Conservation (phyloP, 2,113 vertebrate genomes). For the Pyrgilauda ruficollis region DNA sequence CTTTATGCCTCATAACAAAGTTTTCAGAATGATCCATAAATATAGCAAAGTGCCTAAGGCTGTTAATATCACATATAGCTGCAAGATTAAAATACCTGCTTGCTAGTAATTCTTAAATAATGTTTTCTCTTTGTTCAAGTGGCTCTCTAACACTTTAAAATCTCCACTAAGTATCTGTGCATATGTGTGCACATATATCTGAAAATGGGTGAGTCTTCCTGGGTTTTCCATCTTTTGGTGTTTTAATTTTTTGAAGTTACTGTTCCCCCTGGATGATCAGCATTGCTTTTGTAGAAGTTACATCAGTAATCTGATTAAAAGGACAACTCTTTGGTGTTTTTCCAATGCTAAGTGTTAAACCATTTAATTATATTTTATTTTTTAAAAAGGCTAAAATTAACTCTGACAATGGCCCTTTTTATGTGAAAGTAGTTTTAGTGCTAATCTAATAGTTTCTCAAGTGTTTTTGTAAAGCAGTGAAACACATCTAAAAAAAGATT, state of each 20-base stretch:
- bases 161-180: background rate
- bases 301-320: background rate
- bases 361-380: background rate
- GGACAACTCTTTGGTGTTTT: background rate
- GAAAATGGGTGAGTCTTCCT: background rate
- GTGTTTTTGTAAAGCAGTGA: background rate
- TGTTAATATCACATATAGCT: background rate
- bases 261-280: background rate
- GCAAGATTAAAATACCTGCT: background rate
- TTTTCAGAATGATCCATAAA: background rate
- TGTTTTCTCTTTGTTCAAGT: background rate
- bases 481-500: background rate
- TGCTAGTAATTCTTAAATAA: background rate
- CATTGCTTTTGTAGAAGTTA: background rate
- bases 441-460: background rate
- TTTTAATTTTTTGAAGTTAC: background rate
- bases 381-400: background rate
- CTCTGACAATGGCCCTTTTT: background rate
- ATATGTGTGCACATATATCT: background rate
- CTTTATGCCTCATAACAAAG: background rate
- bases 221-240: background rate
- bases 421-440: background rate
- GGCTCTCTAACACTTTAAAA: background rate
- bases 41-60: background rate
- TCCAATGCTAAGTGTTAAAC: background rate